Conservation (phyloP, 2,113 vertebrate species). For the Hemibagrus wyckioides region DNA sequence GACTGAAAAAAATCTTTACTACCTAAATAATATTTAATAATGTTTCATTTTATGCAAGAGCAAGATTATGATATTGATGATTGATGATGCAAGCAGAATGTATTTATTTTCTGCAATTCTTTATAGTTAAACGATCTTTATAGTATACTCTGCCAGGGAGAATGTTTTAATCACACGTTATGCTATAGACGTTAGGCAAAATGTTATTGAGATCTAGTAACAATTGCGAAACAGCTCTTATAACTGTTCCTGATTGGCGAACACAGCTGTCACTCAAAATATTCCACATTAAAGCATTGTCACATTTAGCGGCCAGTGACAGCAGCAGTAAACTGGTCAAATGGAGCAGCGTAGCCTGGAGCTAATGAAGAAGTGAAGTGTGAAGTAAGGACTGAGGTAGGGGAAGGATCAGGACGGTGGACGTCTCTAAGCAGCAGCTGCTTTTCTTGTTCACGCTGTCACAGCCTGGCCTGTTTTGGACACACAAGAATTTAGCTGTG, state of each 20-base stretch:
- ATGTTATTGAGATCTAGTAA: not conserved
- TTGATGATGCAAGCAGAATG: no score
- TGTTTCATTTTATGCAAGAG: not conserved
- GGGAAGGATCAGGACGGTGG: conserved; percentile 61
- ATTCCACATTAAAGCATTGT: not conserved
- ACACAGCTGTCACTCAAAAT: not conserved
- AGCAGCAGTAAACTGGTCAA: conserved; percentile 4
- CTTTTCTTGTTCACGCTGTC: conserved; percentile 77
- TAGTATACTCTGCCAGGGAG: not conserved
- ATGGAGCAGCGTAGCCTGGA: conserved; percentile 14
- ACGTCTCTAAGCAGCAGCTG: conserved; percentile 71
- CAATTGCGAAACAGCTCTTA: not conserved
- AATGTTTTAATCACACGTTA: not conserved
- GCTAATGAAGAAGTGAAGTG: conserved; percentile 1
- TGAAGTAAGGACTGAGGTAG: conserved; percentile 44
- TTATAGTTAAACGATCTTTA: no score
- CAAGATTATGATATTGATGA: not conserved
- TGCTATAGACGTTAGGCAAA: not conserved
- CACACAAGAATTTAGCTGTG: conserved; percentile 74
- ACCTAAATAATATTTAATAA: not conserved
- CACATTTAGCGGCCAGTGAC: conserved; percentile 34
- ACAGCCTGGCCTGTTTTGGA: conserved; percentile 69
- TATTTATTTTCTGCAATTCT: no score
- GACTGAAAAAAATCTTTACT: not conserved
- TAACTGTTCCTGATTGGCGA: not conserved